Evolutionary conservation across 1,140 invertebrate species (phyloP), one percentile per base, ranked within the genome.

Genomic region (Drosophila yakuba): DNA sequence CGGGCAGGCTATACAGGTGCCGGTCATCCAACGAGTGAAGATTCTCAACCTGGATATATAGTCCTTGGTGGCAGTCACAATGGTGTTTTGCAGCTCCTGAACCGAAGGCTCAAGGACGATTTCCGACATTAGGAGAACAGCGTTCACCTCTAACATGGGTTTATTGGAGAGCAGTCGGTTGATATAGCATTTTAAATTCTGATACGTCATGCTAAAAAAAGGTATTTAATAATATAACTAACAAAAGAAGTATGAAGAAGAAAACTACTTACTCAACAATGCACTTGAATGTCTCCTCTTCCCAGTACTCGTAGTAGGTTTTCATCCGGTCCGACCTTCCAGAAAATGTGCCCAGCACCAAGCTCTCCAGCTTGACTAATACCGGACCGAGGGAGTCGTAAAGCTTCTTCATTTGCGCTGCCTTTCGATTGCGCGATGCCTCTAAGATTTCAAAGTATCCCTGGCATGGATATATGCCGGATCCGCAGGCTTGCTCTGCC

Each of bases 11-110:
- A 96, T 85, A 90, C 97, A 98, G 11, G 95, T 96, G n/a, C 95
- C 95, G 67, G 95, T 93, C 95, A 97, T 96, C 97, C 97, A 98
- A 8, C 97, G 94, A 0, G 95, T 94, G 91, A 98, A 97, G 6
- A 93, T 77, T 84, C 96, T 96, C 4, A 97, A 91, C 93, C 94
- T 94, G 32, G 94, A 94, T 1, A 96, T 74, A 60, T 96, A 94
- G 91, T 96, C 94, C 74, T 95, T 95, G 1, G 95, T 92, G 63
- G 94, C 94, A 20, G 94, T 93, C 15, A 95, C 89, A 12, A 97
- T 95, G 4, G 96, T 95, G 71, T 96, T 96, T 76, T 96, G 95
- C 23, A 97, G 94, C 89, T 97, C 97, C 43, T 94, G 93, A 0
- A 95, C 93, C 0, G 95, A 95, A 0, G 97, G 97, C 47, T 95